These are phyloP conservation scores for Capromys pilorides DNA, from an alignment of 2,797 vertebrate genomes.

Conservation along the genomic window DNA sequence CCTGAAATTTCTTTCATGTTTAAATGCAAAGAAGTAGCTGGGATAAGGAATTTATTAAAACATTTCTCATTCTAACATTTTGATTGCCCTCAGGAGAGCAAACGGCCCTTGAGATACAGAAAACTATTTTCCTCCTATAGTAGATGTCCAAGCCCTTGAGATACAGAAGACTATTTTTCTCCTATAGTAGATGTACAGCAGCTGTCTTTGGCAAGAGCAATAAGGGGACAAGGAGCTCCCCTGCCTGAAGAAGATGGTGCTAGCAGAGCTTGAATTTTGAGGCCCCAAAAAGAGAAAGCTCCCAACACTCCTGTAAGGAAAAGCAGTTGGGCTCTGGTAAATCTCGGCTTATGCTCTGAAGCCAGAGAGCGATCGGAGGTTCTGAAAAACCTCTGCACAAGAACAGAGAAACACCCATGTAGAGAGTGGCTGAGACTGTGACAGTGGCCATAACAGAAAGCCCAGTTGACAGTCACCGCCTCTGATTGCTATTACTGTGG, in stretches of 20 bases:
- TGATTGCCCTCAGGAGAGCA: neutral
- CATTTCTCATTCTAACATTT: neutral
- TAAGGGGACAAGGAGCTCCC: neutral
- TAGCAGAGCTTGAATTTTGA: neutral
- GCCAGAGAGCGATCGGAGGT: neutral
- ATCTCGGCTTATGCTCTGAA: neutral
- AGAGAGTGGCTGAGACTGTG: neutral
- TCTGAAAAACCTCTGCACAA: neutral
- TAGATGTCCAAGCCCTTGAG: neutral
- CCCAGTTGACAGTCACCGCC: neutral
- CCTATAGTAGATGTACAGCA: neutral
- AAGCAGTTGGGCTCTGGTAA: neutral
- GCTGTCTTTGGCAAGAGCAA: neutral
- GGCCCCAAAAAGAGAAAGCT: neutral
- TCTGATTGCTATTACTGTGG: neutral
- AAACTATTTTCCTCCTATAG: neutral
- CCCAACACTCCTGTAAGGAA: neutral
- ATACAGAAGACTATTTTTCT: neutral
- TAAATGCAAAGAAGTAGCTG: neutral
- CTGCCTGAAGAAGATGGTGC: neutral
- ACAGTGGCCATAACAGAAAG: neutral
- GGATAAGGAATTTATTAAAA: neutral
- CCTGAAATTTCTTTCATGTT: slow-evolving; percentile 21
- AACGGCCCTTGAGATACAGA: neutral
- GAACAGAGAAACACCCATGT: neutral